These are phyloP conservation scores for Drosophila cyrtoloma DNA, from an alignment of 2,888 invertebrate species.

Conservation along the genomic window DNA sequence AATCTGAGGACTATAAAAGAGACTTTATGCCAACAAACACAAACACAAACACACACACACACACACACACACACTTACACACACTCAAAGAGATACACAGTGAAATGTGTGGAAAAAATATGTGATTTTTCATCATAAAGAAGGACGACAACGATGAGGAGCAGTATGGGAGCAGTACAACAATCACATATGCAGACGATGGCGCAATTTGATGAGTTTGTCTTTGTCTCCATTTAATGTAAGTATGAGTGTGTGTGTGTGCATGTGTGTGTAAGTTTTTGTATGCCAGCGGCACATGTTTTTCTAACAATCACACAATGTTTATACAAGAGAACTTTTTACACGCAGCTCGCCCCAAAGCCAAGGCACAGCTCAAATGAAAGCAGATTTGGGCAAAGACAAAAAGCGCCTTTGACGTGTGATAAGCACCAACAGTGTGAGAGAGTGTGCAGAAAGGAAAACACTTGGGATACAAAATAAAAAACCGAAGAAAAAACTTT, in stretches of 20 bases:
- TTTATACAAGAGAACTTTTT: conserved; percentile 81
- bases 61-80: conserved; percentile 12
- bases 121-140: conserved; percentile 74
- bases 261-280: conserved; percentile 29
- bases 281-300: conserved; percentile 71
- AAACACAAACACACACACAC: conserved; percentile 7
- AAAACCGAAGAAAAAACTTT: conserved; percentile 53
- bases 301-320: conserved; percentile 81
- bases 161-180: neutral
- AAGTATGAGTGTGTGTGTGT: conserved; percentile 4
- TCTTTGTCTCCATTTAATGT: conserved; percentile 32
- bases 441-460: conserved; percentile 43
- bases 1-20: conserved; percentile 78
- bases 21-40: conserved; percentile 57
- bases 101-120: conserved; percentile 58
- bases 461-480: conserved; percentile 58
- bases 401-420: conserved; percentile 80
- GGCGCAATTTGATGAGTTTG: conserved; percentile 77
- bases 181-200: conserved; percentile 78
- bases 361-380: conserved; percentile 66
- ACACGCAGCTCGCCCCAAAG: conserved; percentile 45
- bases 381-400: conserved; percentile 79
- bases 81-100: conserved; percentile 20
- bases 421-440: conserved; percentile 58
- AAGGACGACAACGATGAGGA: conserved; percentile 43